These are phyloP conservation scores for Eptesicus fuscus DNA, from an alignment of 2,113 vertebrate species.

Conservation along the genomic window DNA sequence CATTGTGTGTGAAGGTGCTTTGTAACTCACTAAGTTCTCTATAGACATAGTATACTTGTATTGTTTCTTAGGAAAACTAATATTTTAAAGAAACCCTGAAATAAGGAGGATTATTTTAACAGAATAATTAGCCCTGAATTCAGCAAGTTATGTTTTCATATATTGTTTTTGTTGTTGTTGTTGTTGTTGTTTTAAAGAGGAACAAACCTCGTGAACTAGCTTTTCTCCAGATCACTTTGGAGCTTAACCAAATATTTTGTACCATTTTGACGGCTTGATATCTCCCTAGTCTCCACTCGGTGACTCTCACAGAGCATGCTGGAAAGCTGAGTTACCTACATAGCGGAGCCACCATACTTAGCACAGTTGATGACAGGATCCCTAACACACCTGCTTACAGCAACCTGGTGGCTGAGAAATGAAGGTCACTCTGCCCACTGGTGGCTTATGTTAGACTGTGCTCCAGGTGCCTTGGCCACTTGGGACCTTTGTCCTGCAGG, in stretches of 20 bases:
- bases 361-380: background rate
- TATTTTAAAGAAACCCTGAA: conserved; percentile 6
- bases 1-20: background rate
- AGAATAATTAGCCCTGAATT: background rate
- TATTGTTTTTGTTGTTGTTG: background rate
- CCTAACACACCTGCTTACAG: background rate
- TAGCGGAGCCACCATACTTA: background rate
- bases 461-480: background rate
- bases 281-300: background rate
- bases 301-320: background rate
- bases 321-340: background rate
- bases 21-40: background rate
- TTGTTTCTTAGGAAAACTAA: background rate
- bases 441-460: background rate
- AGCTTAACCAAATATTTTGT: background rate
- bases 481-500: background rate
- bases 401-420: background rate
- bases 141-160: background rate
- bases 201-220: background rate
- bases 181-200: background rate
- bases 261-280: background rate
- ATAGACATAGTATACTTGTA: background rate
- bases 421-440: background rate
- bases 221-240: background rate
- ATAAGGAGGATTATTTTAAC: background rate